phyloP scores from a whole-genome alignment of 1,140 invertebrate species.

The Thaumetopoea pityocampa region DNA sequence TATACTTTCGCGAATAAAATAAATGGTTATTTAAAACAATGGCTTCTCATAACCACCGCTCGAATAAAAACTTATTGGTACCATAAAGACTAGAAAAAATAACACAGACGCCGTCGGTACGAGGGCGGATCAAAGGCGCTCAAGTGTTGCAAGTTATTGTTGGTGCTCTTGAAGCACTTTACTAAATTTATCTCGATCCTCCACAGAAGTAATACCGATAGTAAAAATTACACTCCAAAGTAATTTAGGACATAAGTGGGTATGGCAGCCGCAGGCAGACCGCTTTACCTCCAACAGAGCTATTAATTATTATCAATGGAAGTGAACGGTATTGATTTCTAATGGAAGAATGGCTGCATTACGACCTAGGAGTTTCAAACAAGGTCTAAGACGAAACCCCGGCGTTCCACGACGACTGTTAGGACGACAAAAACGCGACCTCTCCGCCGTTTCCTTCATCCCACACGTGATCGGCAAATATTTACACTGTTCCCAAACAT shows the following conservation, averaged over 20 bases:
- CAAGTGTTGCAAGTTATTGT: slow-evolving; percentile 43
- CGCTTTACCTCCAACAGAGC: slow-evolving; percentile 28
- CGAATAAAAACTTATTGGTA: slow-evolving; percentile 44
- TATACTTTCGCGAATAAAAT: slow-evolving; percentile 47
- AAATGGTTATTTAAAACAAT: slow-evolving; percentile 35
- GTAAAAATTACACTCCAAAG: slow-evolving; percentile 65
- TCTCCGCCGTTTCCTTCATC: slow-evolving; percentile 33
- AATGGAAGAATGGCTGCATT: slow-evolving; percentile 50
- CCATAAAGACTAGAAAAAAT: slow-evolving; percentile 26
- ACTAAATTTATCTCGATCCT: slow-evolving; percentile 62
- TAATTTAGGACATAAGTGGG: slow-evolving; percentile 45
- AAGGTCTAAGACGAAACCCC: slow-evolving; percentile 26
- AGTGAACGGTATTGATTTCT: slow-evolving; percentile 59
- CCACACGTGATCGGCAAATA: slow-evolving; percentile 52
- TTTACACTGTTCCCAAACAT: slow-evolving; percentile 51
- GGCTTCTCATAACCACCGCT: slow-evolving; percentile 36
- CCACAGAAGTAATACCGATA: slow-evolving; percentile 60
- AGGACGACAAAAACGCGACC: slow-evolving; percentile 41
- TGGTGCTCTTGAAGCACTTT: slow-evolving; percentile 38
- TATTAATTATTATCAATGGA: slow-evolving; percentile 63
- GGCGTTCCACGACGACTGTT: slow-evolving; percentile 38
- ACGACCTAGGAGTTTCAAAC: too few relatives aligned
- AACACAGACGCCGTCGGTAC: slow-evolving; percentile 34
- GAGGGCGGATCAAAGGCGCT: slow-evolving; percentile 51
- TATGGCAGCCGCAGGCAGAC: slow-evolving; percentile 28